Percentiles rank a stretch among this genome's conserved stretches.
Conservation (phyloP, 2,113 vertebrate genomes). For the Pluvianellus socialis region DNA sequence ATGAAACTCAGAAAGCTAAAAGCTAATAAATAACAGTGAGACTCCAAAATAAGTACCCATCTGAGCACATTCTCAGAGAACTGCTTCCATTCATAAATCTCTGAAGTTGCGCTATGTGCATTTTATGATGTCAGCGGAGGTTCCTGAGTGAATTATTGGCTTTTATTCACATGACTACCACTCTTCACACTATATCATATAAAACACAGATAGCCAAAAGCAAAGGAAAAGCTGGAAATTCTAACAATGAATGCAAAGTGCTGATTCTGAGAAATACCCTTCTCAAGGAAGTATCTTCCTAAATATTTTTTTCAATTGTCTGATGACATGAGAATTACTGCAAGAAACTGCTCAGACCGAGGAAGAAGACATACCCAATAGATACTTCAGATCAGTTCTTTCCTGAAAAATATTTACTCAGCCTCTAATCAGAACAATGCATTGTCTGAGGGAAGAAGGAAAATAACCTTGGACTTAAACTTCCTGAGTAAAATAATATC, state of each 20-base stretch:
- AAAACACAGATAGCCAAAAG: background rate
- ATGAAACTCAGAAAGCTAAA: background rate
- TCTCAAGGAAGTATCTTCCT: background rate
- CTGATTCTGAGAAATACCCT: background rate
- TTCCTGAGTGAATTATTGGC: background rate
- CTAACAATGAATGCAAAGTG: background rate
- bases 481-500: background rate
- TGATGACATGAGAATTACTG: background rate
- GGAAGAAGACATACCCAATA: background rate
- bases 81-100: background rate
- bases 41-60: background rate
- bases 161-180: background rate
- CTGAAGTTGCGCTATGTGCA: background rate
- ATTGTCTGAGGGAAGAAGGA: background rate
- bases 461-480: background rate
- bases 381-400: background rate
- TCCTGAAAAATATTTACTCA: background rate
- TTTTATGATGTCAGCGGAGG: background rate
- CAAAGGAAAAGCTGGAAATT: background rate
- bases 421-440: background rate
- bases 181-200: background rate
- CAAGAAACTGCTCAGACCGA: background rate
- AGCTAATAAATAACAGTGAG: background rate
- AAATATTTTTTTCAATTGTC: background rate
- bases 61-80: background rate